Conservation (phyloP, 2,797 vertebrate genomes). For the Podarcis lilfordi region DNA sequence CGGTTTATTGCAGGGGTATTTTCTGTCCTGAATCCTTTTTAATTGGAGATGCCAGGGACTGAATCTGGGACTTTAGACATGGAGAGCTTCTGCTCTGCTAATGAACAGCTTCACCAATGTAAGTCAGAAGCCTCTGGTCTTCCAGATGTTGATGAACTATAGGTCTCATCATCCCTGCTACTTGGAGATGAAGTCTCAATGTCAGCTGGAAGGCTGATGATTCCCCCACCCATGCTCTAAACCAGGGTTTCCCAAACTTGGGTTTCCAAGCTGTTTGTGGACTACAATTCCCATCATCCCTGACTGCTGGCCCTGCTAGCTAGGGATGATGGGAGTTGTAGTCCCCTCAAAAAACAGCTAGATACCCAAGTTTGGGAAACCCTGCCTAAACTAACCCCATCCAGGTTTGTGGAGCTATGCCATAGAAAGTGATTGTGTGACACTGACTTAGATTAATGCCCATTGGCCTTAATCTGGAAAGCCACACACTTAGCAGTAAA, state of each 20-base stretch:
- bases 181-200: background rate
- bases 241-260: no score
- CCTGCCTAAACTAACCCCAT: background rate
- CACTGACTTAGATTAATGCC: background rate
- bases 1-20: background rate
- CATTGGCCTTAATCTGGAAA: background rate
- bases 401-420: background rate
- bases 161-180: background rate
- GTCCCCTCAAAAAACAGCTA: no score
- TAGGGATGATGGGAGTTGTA: no score
- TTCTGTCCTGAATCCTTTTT: background rate
- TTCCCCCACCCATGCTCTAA: no score
- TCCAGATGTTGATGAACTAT: no score
- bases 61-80: background rate
- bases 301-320: no score
- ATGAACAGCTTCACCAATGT: background rate
- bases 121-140: background rate
- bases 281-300: no score
- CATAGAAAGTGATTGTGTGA: background rate
- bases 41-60: background rate
- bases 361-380: no score
- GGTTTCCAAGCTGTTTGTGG: no score
- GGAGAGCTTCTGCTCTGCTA: background rate
- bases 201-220: no score
- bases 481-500: background rate